Evolutionary conservation across 2,888 invertebrate genomes (phyloP).

Genomic region (Zele albiditarsus): DNA sequence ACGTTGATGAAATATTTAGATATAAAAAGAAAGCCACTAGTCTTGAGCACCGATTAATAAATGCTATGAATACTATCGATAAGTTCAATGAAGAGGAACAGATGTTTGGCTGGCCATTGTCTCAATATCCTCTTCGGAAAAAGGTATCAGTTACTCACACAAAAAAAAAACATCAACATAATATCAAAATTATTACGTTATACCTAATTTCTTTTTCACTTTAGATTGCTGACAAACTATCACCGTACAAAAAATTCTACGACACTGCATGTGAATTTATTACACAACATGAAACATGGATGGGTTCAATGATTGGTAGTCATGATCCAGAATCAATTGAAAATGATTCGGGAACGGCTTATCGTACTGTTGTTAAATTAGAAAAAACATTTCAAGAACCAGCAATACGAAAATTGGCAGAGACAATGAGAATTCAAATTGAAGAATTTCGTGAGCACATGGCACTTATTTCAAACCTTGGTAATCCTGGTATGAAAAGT

Average conservation of each 20-base stretch:
- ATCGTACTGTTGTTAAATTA: slow-evolving; percentile 87
- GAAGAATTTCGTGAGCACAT: slow-evolving; percentile 91
- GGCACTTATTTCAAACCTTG: slow-evolving; percentile 93
- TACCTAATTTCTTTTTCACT: neutral
- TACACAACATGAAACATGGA: slow-evolving; percentile 88
- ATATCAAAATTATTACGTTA: neutral
- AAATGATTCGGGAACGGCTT: slow-evolving; percentile 80
- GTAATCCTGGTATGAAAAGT: slow-evolving; percentile 94
- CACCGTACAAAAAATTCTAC: slow-evolving; percentile 90
- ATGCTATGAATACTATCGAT: slow-evolving; percentile 87
- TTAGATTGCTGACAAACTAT: slow-evolving; percentile 83
- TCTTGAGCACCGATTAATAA: slow-evolving; percentile 80
- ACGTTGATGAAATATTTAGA: slow-evolving; percentile 85
- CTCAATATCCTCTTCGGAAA: slow-evolving; percentile 91
- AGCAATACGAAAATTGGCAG: slow-evolving; percentile 82
- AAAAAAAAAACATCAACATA: neutral
- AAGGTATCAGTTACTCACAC: slow-evolving; percentile 64
- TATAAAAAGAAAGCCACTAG: slow-evolving; percentile 88
- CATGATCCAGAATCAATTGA: slow-evolving; percentile 94
- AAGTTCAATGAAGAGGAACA: slow-evolving; percentile 93
- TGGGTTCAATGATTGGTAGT: slow-evolving; percentile 84
- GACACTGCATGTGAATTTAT: slow-evolving; percentile 92
- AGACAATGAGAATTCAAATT: slow-evolving; percentile 80
- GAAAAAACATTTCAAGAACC: slow-evolving; percentile 88
- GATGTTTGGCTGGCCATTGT: slow-evolving; percentile 89